phyloP scores from a whole-genome alignment of 1,140 invertebrate genomes.

The Andricus grossulariae region DNA sequence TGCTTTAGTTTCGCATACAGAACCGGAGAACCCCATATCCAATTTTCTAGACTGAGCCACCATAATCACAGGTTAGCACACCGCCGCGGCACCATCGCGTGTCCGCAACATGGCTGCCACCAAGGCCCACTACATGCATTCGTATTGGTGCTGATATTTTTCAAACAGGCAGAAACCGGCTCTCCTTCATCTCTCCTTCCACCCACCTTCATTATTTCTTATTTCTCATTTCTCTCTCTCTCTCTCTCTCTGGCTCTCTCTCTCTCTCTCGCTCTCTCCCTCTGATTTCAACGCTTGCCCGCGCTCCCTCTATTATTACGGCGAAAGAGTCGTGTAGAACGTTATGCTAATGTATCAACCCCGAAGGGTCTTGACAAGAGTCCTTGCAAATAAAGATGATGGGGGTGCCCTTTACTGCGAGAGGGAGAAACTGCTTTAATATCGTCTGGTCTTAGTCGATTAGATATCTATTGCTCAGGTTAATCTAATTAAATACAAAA shows the following conservation, averaged over 20 bases:
- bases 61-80: constrained; percentile 72
- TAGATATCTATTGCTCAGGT: too few species aligned
- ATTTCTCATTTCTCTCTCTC: constrained; percentile 46
- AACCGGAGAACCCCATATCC: constrained; percentile 58
- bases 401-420: too few species aligned
- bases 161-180: constrained; percentile 48
- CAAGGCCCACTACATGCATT: not conserved
- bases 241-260: constrained; percentile 37
- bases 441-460: too few species aligned
- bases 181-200: constrained; percentile 38
- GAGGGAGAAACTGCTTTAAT: too few species aligned
- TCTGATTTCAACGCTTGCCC: constrained; percentile 15
- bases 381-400: too few species aligned
- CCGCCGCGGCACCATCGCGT: constrained; percentile 58
- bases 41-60: constrained; percentile 71
- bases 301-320: not conserved
- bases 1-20: constrained; percentile 43
- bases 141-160: constrained; percentile 51
- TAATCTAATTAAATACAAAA: too few species aligned
- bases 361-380: too few species aligned
- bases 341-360: too few species aligned
- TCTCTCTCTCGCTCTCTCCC: constrained; percentile 32
- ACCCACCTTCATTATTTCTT: constrained; percentile 38
- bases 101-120: constrained; percentile 68
- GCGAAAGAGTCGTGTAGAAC: not conserved